Evolutionary conservation across 2,888 invertebrate genomes (phyloP).

Genomic region (Laspeyria flexula): DNA sequence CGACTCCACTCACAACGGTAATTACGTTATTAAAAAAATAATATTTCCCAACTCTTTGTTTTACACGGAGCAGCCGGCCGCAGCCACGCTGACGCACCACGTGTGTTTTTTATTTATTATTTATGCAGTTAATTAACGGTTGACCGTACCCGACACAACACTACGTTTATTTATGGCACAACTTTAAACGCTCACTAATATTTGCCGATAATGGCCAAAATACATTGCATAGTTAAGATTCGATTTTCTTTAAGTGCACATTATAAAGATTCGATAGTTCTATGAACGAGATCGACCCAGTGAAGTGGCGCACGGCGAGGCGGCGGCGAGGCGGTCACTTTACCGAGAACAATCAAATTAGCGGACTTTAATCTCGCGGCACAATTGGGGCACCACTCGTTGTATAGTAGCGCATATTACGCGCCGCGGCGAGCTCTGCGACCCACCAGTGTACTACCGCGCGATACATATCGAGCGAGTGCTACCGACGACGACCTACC

Average conservation of each 20-base stretch:
- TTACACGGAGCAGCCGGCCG: slow-evolving; percentile 25
- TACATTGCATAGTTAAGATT: background rate
- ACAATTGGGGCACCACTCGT: slow-evolving; percentile 29
- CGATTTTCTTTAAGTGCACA: slow-evolving; percentile 5
- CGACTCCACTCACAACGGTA: slow-evolving; percentile 44
- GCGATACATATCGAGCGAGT: slow-evolving; percentile 53
- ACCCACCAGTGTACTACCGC: slow-evolving; percentile 38
- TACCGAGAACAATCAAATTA: slow-evolving; percentile 42
- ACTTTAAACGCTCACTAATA: slow-evolving; percentile 6
- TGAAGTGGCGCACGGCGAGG: slow-evolving; percentile 7
- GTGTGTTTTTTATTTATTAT: slow-evolving; percentile 55
- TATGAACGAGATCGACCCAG: slow-evolving; percentile 12
- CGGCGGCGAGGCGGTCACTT: slow-evolving; percentile 8
- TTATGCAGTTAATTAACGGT: slow-evolving; percentile 64
- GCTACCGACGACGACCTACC: slow-evolving; percentile 39
- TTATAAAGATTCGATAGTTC: slow-evolving; percentile 13
- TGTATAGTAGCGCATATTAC: slow-evolving; percentile 18
- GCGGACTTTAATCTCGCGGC: slow-evolving; percentile 27
- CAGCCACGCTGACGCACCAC: slow-evolving; percentile 1
- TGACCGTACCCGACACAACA: slow-evolving; percentile 26
- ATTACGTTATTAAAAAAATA: slow-evolving; percentile 66
- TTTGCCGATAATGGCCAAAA: background rate
- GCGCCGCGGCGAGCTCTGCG: slow-evolving; percentile 22
- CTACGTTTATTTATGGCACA: slow-evolving; percentile 14
- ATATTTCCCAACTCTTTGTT: slow-evolving; percentile 52